These are phyloP conservation scores for Agonopterix subpropinquella DNA, from an alignment of 2,888 invertebrate species.

Conservation along the genomic window DNA sequence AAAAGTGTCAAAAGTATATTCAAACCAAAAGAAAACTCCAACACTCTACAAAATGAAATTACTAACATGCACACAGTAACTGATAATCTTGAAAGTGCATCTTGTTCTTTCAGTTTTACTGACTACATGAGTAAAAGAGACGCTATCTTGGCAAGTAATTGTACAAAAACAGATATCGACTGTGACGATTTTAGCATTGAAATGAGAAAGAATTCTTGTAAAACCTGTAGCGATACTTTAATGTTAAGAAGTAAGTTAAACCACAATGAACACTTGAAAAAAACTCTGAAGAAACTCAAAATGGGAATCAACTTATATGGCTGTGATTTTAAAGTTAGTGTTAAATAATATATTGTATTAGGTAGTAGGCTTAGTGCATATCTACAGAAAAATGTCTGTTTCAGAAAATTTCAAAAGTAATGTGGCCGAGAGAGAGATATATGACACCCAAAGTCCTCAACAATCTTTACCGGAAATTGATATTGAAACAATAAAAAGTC, in stretches of 20 bases:
- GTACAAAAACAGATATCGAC: constrained; percentile 6
- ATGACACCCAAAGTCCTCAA: constrained; percentile 58
- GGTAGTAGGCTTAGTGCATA: too few species aligned
- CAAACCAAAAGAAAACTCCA: constrained; percentile 18
- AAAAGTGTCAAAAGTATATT: constrained; percentile 54
- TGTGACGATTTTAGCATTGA: constrained; percentile 14
- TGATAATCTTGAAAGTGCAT: constrained; percentile 3
- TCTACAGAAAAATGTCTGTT: constrained; percentile 19
- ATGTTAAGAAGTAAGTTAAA: constrained; percentile 39
- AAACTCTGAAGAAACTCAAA: constrained; percentile 55
- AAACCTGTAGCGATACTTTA: constrained; percentile 50
- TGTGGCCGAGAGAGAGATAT: constrained; percentile 55
- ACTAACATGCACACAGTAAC: not conserved
- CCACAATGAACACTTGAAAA: constrained; percentile 37
- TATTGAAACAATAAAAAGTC: constrained; percentile 28
- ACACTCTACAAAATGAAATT: not conserved
- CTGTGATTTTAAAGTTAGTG: constrained; percentile 60
- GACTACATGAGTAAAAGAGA: constrained; percentile 53
- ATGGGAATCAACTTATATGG: constrained; percentile 63
- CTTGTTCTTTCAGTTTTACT: constrained; percentile 46
- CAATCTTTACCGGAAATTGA: constrained; percentile 54
- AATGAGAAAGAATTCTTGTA: constrained; percentile 27
- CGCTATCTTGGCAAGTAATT: constrained; percentile 19
- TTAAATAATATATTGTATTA: not conserved
- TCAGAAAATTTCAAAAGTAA: constrained; percentile 58